Evolutionary conservation across 2,888 invertebrate genomes (phyloP), one percentile per base, ranked within the genome.

Genomic region (Allacma fusca): DNA sequence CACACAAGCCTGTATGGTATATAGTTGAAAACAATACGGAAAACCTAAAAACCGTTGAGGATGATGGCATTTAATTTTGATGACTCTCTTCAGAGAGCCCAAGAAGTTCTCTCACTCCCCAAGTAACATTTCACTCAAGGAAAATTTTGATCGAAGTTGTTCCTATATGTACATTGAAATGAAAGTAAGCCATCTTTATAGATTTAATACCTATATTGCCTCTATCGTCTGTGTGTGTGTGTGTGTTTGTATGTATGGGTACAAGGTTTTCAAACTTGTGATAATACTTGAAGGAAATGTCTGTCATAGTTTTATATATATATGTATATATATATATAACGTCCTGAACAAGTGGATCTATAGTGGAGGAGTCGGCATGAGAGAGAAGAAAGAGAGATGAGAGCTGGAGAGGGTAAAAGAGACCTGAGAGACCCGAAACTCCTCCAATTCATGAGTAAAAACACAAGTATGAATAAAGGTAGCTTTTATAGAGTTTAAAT

Each of bases 11-110:
- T n/a, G n/a, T n/a, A n/a, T n/a, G n/a, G n/a, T n/a, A n/a, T n/a
- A n/a, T n/a, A n/a, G n/a, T 16, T 19, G 68, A 71, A 71, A 71
- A 57, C 71, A 71, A 71, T 71, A 71, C 28, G 50, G 67, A 50
- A 57, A n/a, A n/a, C n/a, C n/a, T n/a, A n/a, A n/a, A n/a, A n/a
- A n/a, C n/a, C n/a, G n/a, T n/a, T n/a, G n/a, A n/a, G n/a, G n/a
- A n/a, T n/a, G n/a, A n/a, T n/a, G n/a, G n/a, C 79, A 79, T 79
- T 79, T 79, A 79, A 79, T 79, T 79, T 77, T 79, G 79, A 79
- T 79, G 79, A 77, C 77, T 78, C 73, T 23, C 23, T 74, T 29
- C 34, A 13, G 40, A 40, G 40, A 40, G 13, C 5, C 5, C 40
- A 9, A 40, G 13, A 40, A 40, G 40, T 40, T 40, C 40, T 40